phyloP scores from a whole-genome alignment of 1,140 invertebrate species.

The Euglossa dilemma region DNA sequence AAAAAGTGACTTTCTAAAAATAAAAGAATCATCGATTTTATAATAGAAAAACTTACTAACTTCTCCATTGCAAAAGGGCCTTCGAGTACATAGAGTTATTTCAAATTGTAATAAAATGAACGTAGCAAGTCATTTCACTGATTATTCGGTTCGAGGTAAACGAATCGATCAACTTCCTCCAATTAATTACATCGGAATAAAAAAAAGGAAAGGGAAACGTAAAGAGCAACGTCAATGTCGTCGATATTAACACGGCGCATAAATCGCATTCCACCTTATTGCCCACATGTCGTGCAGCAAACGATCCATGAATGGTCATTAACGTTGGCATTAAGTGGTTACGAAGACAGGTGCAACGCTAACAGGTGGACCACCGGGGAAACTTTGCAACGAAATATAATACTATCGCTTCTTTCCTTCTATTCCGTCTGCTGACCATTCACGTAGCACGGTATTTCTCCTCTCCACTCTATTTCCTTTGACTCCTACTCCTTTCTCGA shows the following conservation, averaged over 20 bases:
- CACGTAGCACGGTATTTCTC: background rate
- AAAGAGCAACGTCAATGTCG: too few species aligned
- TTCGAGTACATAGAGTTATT: too few species aligned
- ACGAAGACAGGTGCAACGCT: slow-evolving; percentile 59
- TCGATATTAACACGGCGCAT: slow-evolving; percentile 21
- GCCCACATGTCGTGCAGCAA: slow-evolving; percentile 61
- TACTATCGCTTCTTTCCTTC: slow-evolving; percentile 14
- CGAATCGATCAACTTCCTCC: too few species aligned
- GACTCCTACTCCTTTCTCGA: background rate
- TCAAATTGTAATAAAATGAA: background rate
- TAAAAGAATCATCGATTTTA: too few species aligned
- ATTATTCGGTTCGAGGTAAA: background rate
- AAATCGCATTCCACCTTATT: slow-evolving; percentile 48
- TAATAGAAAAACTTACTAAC: too few species aligned
- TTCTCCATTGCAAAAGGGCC: too few species aligned
- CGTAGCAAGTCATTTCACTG: background rate
- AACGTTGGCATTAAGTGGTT: slow-evolving; percentile 64
- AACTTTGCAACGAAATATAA: slow-evolving; percentile 26
- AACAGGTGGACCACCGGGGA: slow-evolving; percentile 62
- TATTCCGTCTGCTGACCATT: background rate
- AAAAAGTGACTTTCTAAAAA: too few species aligned
- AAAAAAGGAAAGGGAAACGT: background rate
- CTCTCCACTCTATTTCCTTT: background rate
- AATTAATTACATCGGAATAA: background rate
- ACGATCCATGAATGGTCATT: slow-evolving; percentile 69